A percentile compares a stretch with the other conserved stretches of the same genome.
Evolutionary conservation across 2,113 vertebrate genomes (phyloP).

Genomic region (Emydocephalus ijimae): DNA sequence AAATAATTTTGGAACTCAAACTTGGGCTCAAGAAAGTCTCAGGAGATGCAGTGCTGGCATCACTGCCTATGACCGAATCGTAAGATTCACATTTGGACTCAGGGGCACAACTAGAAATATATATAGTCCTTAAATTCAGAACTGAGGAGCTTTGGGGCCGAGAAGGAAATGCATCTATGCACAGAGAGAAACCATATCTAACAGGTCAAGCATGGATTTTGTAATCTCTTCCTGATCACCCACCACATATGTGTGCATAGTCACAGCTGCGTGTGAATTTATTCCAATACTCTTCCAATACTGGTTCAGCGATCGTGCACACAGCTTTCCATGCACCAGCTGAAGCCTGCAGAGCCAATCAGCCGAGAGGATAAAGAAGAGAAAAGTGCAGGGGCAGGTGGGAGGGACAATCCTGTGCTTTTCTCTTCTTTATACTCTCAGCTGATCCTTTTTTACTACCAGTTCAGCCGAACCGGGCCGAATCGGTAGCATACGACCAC

Average conservation of each 20-base stretch:
- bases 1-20: neutral
- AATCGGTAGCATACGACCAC: too few relatives aligned
- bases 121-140: neutral
- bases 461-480: too few relatives aligned
- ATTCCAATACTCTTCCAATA: too few relatives aligned
- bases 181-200: neutral
- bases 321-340: too few relatives aligned
- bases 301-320: too few relatives aligned
- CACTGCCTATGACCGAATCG: neutral
- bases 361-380: too few relatives aligned
- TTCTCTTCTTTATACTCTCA: too few relatives aligned
- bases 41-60: neutral
- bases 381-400: too few relatives aligned
- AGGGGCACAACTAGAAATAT: neutral
- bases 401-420: too few relatives aligned
- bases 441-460: too few relatives aligned
- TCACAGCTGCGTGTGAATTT: neutral
- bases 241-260: too few relatives aligned
- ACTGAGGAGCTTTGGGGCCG: neutral
- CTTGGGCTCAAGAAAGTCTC: neutral
- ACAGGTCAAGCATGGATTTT: neutral
- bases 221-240: neutral
- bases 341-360: too few relatives aligned
- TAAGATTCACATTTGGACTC: neutral
- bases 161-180: neutral